Evolutionary conservation across 2,113 vertebrate genomes (phyloP).

Genomic region (Carlito syrichta): DNA sequence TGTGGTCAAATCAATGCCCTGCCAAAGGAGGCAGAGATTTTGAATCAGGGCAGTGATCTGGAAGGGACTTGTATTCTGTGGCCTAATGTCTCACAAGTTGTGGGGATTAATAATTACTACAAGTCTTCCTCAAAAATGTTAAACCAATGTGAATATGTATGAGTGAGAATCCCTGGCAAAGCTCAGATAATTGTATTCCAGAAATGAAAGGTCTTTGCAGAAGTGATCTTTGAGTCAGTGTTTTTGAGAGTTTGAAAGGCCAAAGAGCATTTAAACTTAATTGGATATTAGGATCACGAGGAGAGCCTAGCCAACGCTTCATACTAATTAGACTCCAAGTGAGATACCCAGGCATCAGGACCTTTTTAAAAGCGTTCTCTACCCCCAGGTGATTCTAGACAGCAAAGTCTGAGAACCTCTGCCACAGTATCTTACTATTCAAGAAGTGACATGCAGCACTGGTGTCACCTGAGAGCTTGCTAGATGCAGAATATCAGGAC

Average conservation of each 20-base stretch:
- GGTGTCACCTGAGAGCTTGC: background rate
- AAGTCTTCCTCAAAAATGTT: background rate
- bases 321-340: background rate
- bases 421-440: background rate
- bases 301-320: background rate
- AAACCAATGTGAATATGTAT: background rate
- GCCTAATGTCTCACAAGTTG: background rate
- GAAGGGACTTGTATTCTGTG: background rate
- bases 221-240: background rate
- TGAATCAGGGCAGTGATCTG: background rate
- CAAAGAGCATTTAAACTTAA: background rate
- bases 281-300: background rate
- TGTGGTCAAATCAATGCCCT: constrained; percentile 8
- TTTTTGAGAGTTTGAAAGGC: background rate
- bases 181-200: background rate
- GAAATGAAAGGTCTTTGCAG: background rate
- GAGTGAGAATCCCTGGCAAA: background rate
- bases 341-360: background rate
- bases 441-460: background rate
- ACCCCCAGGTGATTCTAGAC: background rate
- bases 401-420: background rate
- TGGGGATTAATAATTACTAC: background rate
- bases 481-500: background rate
- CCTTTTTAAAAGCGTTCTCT: background rate
- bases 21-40: background rate